Percentiles rank a stretch among this genome's conserved stretches.
Evolutionary conservation across 2,888 invertebrate genomes (phyloP).

Genomic region (Deilephila porcellus): DNA sequence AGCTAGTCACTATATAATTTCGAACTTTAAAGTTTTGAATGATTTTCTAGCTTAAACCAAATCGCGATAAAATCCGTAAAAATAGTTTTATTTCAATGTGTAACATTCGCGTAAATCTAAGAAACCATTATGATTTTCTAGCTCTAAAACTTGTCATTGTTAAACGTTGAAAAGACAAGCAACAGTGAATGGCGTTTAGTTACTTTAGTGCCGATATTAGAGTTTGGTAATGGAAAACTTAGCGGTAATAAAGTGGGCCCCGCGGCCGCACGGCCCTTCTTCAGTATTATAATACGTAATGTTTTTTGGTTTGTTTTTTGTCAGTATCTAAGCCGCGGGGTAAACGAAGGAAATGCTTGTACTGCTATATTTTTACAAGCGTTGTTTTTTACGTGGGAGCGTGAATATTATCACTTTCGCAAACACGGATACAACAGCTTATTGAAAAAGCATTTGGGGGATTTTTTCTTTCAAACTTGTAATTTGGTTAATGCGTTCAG

Average conservation of each 20-base stretch:
- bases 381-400: slow-evolving; percentile 23
- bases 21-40: too few relatives aligned
- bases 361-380: slow-evolving; percentile 25
- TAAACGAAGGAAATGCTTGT: slow-evolving; percentile 26
- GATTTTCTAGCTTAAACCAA: too few relatives aligned
- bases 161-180: neutral
- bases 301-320: slow-evolving; percentile 25
- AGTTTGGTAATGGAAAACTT: slow-evolving; percentile 25
- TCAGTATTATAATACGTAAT: slow-evolving; percentile 18
- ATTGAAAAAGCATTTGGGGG: slow-evolving; percentile 19
- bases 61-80: too few relatives aligned
- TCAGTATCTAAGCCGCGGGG: slow-evolving; percentile 22
- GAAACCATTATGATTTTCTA: too few relatives aligned
- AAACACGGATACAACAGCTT: slow-evolving; percentile 18
- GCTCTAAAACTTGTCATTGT: neutral
- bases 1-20: too few relatives aligned
- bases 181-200: neutral
- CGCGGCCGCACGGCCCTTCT: slow-evolving; percentile 8
- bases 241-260: slow-evolving; percentile 17
- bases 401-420: slow-evolving; percentile 10
- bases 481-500: slow-evolving; percentile 2
- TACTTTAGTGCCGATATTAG: neutral
- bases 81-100: too few relatives aligned
- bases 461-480: neutral
- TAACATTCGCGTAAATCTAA: too few relatives aligned